These are phyloP conservation scores for Dolomedes plantarius DNA, from an alignment of 2,888 invertebrate species.

Conservation along the genomic window DNA sequence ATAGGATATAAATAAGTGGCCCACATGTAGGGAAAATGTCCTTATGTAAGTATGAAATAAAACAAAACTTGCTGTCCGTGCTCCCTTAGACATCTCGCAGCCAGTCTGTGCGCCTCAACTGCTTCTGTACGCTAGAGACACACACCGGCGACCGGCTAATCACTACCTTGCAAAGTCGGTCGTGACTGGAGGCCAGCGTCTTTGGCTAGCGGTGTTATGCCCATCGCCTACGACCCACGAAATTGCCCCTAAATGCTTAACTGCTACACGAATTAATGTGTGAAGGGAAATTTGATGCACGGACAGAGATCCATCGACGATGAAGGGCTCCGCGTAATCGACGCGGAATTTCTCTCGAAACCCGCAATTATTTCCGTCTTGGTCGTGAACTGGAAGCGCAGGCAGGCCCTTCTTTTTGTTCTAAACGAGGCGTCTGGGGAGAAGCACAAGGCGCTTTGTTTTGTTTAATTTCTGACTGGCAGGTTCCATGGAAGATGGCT, in stretches of 20 bases:
- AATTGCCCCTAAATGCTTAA: slow-evolving; percentile 60
- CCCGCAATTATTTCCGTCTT: slow-evolving; percentile 53
- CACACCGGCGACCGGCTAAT: too few relatives aligned
- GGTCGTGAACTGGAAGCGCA: slow-evolving; percentile 50
- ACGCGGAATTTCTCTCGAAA: slow-evolving; percentile 28
- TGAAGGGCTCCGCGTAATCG: slow-evolving; percentile 40
- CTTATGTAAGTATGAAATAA: too few relatives aligned
- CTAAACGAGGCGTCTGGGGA: not conserved
- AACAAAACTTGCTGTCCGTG: too few relatives aligned
- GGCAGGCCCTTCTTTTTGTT: slow-evolving; percentile 2
- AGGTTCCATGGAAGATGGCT: not conserved
- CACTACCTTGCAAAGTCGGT: too few relatives aligned
- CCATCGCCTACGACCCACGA: slow-evolving; percentile 51
- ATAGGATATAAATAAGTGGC: too few relatives aligned
- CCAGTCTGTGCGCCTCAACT: too few relatives aligned
- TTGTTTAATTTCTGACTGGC: not conserved
- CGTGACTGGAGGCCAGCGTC: slow-evolving; percentile 43
- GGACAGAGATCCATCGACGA: slow-evolving; percentile 40
- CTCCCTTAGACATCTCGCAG: too few relatives aligned
- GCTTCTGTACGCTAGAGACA: too few relatives aligned
- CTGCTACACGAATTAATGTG: slow-evolving; percentile 57
- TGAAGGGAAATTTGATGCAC: slow-evolving; percentile 57
- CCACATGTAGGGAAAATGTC: too few relatives aligned
- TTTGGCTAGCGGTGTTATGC: slow-evolving; percentile 38
- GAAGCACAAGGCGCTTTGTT: too few relatives aligned